Percentiles rank a stretch among this genome's conserved stretches.
Evolutionary conservation across 2,888 invertebrate genomes (phyloP).

Genomic region (Pollenia labialis): DNA sequence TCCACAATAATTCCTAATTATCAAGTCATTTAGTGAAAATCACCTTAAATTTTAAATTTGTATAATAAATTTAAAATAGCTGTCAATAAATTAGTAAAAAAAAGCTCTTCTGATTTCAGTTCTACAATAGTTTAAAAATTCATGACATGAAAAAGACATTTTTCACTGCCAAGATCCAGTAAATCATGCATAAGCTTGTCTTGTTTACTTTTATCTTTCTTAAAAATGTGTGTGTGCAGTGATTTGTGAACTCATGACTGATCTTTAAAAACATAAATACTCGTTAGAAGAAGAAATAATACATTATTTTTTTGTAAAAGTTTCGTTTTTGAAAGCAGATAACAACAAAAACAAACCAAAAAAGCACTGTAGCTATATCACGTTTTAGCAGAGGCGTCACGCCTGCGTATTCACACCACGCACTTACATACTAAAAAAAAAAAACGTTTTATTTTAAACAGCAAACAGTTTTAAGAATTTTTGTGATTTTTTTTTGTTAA

Average conservation of each 20-base stretch:
- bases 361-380: constrained; percentile 46
- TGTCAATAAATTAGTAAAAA: constrained; percentile 61
- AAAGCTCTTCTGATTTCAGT: not conserved
- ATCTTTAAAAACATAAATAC: constrained; percentile 71
- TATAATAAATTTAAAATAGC: constrained; percentile 49
- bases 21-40: constrained; percentile 15
- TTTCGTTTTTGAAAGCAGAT: constrained; percentile 10
- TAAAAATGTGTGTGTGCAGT: constrained; percentile 54
- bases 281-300: constrained; percentile 39
- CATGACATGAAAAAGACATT: constrained; percentile 74
- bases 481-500: constrained; percentile 38
- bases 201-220: constrained; percentile 19
- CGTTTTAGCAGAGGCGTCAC: constrained; percentile 70
- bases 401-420: constrained; percentile 73
- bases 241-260: constrained; percentile 76
- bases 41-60: constrained; percentile 31
- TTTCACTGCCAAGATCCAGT: constrained; percentile 71
- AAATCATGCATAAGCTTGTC: constrained; percentile 46
- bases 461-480: constrained; percentile 31
- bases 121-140: constrained; percentile 67
- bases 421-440: constrained; percentile 36
- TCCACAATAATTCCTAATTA: constrained; percentile 21
- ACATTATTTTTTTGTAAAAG: constrained; percentile 47
- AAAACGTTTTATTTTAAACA: constrained; percentile 44
- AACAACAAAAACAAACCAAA: not conserved